Conservation (phyloP, 2,888 invertebrate genomes). For the Atrina japonica region DNA sequence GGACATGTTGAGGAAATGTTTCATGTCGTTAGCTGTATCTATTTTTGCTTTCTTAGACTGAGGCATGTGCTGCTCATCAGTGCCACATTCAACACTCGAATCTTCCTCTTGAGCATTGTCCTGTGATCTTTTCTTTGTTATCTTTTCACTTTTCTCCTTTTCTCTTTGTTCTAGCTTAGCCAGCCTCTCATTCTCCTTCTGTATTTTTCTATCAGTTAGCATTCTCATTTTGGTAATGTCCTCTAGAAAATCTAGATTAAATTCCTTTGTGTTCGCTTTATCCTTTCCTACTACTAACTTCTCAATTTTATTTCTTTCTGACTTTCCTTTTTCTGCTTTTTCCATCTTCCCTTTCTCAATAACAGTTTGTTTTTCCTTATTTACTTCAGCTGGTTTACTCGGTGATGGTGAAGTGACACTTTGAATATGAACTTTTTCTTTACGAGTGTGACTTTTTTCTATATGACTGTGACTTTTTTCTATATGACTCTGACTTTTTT, state of each 20-base stretch:
- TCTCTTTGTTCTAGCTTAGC: constrained; percentile 1
- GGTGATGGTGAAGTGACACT: neutral
- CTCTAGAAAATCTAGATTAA: constrained; percentile 21
- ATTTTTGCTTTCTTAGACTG: constrained; percentile 8
- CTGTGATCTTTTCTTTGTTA: constrained; percentile 15
- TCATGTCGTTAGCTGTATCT: constrained; percentile 55
- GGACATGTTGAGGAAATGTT: constrained; percentile 49
- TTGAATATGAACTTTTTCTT: constrained; percentile 3
- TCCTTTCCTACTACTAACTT: neutral
- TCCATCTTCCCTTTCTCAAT: too few species aligned
- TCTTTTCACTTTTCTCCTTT: neutral
- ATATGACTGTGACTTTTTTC: too few species aligned
- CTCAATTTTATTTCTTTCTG: neutral
- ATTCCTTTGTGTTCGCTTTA: neutral
- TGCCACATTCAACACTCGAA: neutral
- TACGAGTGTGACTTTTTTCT: neutral
- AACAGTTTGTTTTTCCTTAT: too few species aligned
- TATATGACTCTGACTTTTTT: too few species aligned
- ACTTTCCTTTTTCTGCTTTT: neutral
- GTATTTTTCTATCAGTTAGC: constrained; percentile 15
- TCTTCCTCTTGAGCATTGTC: neutral
- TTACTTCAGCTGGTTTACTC: neutral
- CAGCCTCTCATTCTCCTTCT: constrained; percentile 20
- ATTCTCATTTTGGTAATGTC: constrained; percentile 24
- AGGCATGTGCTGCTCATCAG: neutral